phyloP scores from a whole-genome alignment of 2,797 vertebrate genomes.

The Carcharodon carcharias region DNA sequence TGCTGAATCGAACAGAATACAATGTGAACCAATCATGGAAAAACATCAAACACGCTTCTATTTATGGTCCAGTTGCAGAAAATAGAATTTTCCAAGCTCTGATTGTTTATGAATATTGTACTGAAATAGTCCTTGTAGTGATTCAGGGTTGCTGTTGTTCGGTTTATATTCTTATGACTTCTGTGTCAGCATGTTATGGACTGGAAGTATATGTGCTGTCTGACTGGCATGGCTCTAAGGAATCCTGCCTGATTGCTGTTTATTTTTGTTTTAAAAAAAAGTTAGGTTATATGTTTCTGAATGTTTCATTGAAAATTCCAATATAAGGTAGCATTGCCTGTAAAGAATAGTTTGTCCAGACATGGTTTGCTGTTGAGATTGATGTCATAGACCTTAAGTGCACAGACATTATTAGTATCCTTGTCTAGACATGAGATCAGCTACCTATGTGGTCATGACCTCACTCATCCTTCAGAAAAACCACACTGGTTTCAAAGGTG shows the following conservation, averaged over 20 bases:
- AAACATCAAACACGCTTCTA: background rate
- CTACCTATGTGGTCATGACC: conserved; percentile 11
- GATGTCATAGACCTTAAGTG: conserved; percentile 2
- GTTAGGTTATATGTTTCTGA: background rate
- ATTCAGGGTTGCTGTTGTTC: conserved; percentile 1
- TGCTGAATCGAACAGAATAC: conserved; percentile 9
- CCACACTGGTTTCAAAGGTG: background rate
- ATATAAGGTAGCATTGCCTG: background rate
- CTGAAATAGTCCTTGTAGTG: conserved; percentile 23
- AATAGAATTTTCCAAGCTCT: conserved; percentile 22
- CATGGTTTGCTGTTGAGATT: conserved; percentile 4
- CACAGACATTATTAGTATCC: conserved; percentile 19
- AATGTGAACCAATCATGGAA: background rate
- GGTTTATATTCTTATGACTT: background rate
- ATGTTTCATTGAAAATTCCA: background rate
- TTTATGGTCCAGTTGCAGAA: background rate
- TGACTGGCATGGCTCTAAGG: background rate
- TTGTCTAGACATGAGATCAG: conserved; percentile 33
- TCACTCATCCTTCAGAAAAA: conserved; percentile 14
- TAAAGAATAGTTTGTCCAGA: conserved; percentile 8
- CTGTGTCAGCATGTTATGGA: background rate
- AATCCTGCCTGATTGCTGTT: background rate
- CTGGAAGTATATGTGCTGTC: background rate
- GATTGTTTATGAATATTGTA: conserved; percentile 8
- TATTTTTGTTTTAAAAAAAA: background rate